A percentile compares a stretch with the other conserved stretches of the same genome.
phyloP scores from a whole-genome alignment of 2,888 invertebrate species.

The Pomacea canaliculata region DNA sequence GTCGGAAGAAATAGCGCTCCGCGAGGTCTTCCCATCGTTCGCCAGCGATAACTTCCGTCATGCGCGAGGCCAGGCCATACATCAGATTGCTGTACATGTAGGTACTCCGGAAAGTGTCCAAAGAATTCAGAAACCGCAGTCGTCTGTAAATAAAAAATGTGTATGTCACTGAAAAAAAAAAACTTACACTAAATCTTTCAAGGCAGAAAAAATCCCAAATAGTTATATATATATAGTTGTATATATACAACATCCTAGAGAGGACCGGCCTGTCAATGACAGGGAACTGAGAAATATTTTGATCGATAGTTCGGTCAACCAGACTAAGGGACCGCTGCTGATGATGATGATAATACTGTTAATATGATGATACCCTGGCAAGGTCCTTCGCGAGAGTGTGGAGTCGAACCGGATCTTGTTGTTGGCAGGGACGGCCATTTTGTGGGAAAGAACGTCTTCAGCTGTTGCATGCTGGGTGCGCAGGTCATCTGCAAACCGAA shows the following conservation, averaged over 20 bases:
- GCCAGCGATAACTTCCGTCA: slow-evolving; percentile 53
- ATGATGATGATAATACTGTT: too few relatives aligned
- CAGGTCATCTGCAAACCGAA: slow-evolving; percentile 48
- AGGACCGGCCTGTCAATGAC: too few relatives aligned
- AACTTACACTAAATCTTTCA: too few relatives aligned
- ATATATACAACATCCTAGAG: too few relatives aligned
- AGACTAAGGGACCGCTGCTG: too few relatives aligned
- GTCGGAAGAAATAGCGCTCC: slow-evolving; percentile 49
- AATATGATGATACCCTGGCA: slow-evolving; percentile 36
- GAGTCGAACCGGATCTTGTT: slow-evolving; percentile 49
- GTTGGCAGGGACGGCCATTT: slow-evolving; percentile 56
- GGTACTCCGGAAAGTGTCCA: slow-evolving; percentile 53
- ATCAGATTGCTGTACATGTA: slow-evolving; percentile 63
- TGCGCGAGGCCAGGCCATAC: slow-evolving; percentile 59
- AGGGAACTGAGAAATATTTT: too few relatives aligned
- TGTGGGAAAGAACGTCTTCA: slow-evolving; percentile 61
- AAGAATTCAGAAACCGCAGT: slow-evolving; percentile 37
- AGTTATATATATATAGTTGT: too few relatives aligned
- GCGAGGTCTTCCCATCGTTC: slow-evolving; percentile 61
- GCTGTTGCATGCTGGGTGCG: slow-evolving; percentile 55
- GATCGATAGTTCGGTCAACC: too few relatives aligned
- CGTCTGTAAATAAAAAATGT: slow-evolving; percentile 34
- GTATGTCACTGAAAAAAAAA: background rate
- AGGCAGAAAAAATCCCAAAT: too few relatives aligned
- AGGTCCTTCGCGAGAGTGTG: slow-evolving; percentile 42